Base-by-base conservation (phyloP, 2,888 invertebrate genomes). In the Melolontha melolontha region DNA sequence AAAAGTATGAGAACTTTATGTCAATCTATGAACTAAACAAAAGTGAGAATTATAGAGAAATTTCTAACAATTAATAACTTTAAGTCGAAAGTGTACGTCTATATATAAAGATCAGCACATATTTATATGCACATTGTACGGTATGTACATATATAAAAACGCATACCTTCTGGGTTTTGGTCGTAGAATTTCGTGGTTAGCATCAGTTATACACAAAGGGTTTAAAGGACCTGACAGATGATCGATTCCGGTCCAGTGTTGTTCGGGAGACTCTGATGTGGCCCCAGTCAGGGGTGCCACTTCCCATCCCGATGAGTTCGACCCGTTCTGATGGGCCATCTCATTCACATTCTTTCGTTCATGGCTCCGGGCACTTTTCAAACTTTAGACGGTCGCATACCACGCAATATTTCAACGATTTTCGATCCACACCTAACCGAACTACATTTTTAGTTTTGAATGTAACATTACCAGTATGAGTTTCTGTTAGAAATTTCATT, bases 181-280 rank as follows among this genome's bases (percentile, higher is more conserved):
- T 72, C 94, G 86, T 72, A 94, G 88, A 79, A 94, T 94, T 84
- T 94, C 94, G 84, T 94, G 94, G 76, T 91, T 92, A 75, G 91
- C 90, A 81, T 90, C 90, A 59, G 90, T 88, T 76, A 90, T 89
- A 79, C 90, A 89, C 67, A 89, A 84, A 67, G 88, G 89, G 77
- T 89, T 88, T 69, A 89, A 82, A 34, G 89, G 89, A 70, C 88
- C 88, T 51, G 87, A 87, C 75, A 88, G 84, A 79, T 88, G 87
- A 77, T 88, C 88, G 67, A 87, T 86, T 73, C 87, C 87, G n/a
- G 80, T 81, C 83, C 83, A 83, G 47, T 80, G 80, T 64, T 79
- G 79, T 66, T 81, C 80, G 6, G 77, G 73, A 34, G 73, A 71
- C 62, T 78, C 76, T 34, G 78, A 75, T 11, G 73, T 66, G 62